Conservation (phyloP, 2,113 vertebrate genomes). For the Labeo rohita region DNA sequence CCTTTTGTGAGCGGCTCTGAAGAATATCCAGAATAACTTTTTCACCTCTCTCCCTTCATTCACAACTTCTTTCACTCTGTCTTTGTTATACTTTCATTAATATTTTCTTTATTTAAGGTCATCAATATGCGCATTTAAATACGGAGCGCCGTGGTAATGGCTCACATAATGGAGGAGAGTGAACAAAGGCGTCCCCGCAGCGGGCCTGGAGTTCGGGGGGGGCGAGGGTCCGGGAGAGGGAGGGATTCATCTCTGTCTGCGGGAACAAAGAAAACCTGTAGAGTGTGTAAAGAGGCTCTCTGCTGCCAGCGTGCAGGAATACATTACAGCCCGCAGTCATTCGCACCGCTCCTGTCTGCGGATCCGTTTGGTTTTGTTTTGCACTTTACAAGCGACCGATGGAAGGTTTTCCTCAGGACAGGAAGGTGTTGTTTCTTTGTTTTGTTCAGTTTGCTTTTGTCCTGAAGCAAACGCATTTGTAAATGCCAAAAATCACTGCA, state of each 20-base stretch:
- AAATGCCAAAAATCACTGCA: background rate
- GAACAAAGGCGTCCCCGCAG: conserved; percentile 59
- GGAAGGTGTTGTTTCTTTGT: conserved; percentile 5
- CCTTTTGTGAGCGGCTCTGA: background rate
- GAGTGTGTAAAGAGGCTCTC: conserved; percentile 40
- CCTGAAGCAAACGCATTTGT: background rate
- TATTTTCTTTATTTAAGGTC: conserved; percentile 45
- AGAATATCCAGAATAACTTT: conserved; percentile 27
- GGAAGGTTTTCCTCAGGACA: no score
- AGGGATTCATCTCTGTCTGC: conserved; percentile 61
- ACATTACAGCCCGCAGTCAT: conserved; percentile 50
- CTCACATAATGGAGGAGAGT: conserved; percentile 48
- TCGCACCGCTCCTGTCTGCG: background rate
- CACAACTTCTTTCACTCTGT: conserved; percentile 27
- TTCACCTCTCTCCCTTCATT: conserved; percentile 32
- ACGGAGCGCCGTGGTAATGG: conserved; percentile 39
- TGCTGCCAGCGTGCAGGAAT: conserved; percentile 44
- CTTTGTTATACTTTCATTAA: conserved; percentile 42
- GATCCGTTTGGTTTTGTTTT: background rate
- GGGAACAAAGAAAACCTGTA: conserved; percentile 66
- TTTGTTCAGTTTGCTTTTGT: background rate
- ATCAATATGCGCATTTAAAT: conserved; percentile 58
- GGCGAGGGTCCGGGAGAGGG: conserved; percentile 24
- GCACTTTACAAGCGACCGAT: background rate
- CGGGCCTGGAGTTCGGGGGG: conserved; percentile 45